A percentile compares a stretch with the other conserved stretches of the same genome.
Conservation (phyloP, 2,797 vertebrate species). For the Zenarchopterus dispar region DNA sequence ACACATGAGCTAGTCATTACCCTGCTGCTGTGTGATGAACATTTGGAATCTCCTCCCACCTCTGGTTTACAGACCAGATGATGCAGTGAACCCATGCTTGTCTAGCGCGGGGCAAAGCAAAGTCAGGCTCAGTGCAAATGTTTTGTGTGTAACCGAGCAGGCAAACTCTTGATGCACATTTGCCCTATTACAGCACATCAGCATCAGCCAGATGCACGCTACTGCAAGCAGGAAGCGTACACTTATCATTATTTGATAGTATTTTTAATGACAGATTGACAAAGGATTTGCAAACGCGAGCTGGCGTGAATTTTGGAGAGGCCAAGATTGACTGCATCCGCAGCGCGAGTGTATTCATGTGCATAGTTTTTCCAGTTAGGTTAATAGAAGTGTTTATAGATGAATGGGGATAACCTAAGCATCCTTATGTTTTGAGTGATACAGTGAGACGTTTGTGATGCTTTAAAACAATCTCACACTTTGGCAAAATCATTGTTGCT, state of each 20-base stretch:
- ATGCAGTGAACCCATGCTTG: conserved; percentile 87
- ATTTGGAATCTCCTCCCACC: conserved; percentile 53
- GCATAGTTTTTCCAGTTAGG: conserved; percentile 91
- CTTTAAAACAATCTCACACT: conserved; percentile 52
- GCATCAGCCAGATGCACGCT: conserved; percentile 87
- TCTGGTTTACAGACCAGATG: conserved; percentile 87
- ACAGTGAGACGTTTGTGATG: conserved; percentile 70
- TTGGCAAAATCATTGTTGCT: conserved; percentile 21
- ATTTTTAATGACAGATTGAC: conserved; percentile 99
- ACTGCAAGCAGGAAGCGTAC: conserved; percentile 88
- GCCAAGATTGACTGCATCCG: conserved; percentile 89
- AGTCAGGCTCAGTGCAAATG: conserved; percentile 91
- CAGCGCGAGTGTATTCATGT: conserved; percentile 92
- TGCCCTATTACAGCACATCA: conserved; percentile 95
- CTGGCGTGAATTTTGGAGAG: conserved; percentile 90
- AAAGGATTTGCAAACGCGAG: conserved; percentile 94
- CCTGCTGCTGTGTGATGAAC: conserved; percentile 74
- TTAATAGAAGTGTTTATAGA: conserved; percentile 86
- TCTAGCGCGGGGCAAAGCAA: conserved; percentile 88
- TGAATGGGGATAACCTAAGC: conserved; percentile 80
- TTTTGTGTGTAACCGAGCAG: conserved; percentile 96
- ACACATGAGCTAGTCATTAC: conserved; percentile 78
- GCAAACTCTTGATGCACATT: conserved; percentile 93
- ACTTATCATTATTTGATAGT: conserved; percentile 98
- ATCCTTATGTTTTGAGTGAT: conserved; percentile 87